Conservation (phyloP, 37 sponge, comb jelly and placozoan species). For the Bolinopsis microptera region DNA sequence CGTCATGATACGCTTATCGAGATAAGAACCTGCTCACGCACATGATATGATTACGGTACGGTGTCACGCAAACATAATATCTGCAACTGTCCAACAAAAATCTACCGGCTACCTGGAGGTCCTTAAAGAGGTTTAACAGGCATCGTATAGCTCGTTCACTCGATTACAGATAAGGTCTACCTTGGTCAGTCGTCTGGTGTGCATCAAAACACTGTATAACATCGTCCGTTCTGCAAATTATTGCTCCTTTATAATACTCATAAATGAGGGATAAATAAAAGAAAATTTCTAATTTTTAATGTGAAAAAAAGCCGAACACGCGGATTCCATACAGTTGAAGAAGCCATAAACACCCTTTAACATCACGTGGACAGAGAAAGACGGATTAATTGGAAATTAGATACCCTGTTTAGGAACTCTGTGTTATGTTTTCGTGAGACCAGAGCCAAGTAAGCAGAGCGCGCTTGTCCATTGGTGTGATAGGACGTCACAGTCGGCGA, state of each 20-base stretch:
- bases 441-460: conserved; percentile 6
- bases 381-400: not conserved
- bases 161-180: not conserved
- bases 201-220: not conserved
- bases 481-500: conserved; percentile 35
- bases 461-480: conserved; percentile 27
- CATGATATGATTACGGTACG: too few species aligned
- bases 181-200: not conserved
- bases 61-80: too few species aligned
- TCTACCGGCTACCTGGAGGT: not conserved
- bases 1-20: too few species aligned
- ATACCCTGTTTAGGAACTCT: not conserved
- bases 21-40: too few species aligned
- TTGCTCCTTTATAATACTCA: too few species aligned
- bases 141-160: not conserved
- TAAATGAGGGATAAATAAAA: too few species aligned
- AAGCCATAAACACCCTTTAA: too few species aligned
- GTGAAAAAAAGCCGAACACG: too few species aligned
- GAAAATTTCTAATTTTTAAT: too few species aligned
- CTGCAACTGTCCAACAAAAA: too few species aligned
- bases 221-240: conserved; percentile 50
- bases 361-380: too few species aligned
- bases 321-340: too few species aligned
- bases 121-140: not conserved
- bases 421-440: conserved; percentile 4